Percentiles rank a stretch among this genome's conserved stretches.
Evolutionary conservation across 1,140 invertebrate species (phyloP).

Genomic region (Drosophila mojavensis): DNA sequence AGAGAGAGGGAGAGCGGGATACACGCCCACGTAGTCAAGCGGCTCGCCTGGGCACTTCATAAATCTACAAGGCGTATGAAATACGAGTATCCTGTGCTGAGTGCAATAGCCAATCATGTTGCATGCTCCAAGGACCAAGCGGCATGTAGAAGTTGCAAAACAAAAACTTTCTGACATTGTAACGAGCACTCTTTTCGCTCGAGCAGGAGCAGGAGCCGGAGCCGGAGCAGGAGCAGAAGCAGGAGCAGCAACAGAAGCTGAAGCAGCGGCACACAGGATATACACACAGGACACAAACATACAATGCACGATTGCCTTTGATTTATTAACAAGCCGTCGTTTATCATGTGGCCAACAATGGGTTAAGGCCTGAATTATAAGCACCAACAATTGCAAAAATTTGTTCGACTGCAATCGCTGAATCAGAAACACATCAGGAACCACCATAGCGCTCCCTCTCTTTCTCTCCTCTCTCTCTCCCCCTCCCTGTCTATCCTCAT

Average conservation of each 20-base stretch:
- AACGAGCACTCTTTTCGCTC: constrained; percentile 25
- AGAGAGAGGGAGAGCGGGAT: background rate
- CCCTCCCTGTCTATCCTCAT: background rate
- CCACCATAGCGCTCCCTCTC: background rate
- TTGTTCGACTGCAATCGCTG: constrained; percentile 42
- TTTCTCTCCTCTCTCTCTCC: background rate
- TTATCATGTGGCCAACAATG: constrained; percentile 76
- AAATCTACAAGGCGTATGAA: constrained; percentile 78
- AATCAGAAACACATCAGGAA: constrained; percentile 12
- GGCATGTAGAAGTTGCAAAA: constrained; percentile 35
- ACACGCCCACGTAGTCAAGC: constrained; percentile 19
- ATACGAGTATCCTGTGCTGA: constrained; percentile 75
- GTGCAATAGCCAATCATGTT: constrained; percentile 72
- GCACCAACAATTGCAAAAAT: constrained; percentile 47
- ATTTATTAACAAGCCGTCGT: constrained; percentile 79
- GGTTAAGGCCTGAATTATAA: constrained; percentile 59
- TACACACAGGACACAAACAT: constrained; percentile 28
- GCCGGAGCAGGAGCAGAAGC: background rate
- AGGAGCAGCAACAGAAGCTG: constrained; percentile 6
- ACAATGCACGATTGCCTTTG: constrained; percentile 52
- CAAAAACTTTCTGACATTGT: constrained; percentile 52
- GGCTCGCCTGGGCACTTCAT: constrained; percentile 63
- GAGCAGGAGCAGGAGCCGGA: background rate
- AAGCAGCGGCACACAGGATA: constrained; percentile 24
- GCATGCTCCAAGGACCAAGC: constrained; percentile 47